Percentiles rank a stretch among this genome's conserved stretches.
Evolutionary conservation across 2,113 vertebrate species (phyloP).

Genomic region (Hippocampus mohnikei): DNA sequence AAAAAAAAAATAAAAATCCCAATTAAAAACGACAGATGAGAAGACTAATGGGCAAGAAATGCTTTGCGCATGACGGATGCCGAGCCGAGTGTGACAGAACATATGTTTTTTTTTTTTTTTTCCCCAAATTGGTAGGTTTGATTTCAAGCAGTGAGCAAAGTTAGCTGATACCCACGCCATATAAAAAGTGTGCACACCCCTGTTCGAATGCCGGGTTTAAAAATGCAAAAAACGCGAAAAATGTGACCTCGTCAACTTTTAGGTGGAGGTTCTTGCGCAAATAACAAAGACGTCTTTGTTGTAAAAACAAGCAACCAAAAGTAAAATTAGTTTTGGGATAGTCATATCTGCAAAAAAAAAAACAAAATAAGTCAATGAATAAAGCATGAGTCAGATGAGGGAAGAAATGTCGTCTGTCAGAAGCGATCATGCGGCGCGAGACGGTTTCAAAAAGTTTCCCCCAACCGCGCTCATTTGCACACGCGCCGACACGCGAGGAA

Average conservation of each 20-base stretch:
- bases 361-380: slow-evolving; percentile 18
- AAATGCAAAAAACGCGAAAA: no score
- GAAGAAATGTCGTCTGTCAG: not conserved
- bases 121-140: not conserved
- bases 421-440: not conserved
- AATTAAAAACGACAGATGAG: slow-evolving; percentile 39
- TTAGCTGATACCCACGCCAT: not conserved
- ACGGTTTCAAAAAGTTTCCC: not conserved
- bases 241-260: no score
- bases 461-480: slow-evolving; percentile 1
- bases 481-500: slow-evolving; percentile 1
- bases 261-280: no score
- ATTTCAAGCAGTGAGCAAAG: not conserved
- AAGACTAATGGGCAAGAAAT: slow-evolving; percentile 52
- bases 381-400: not conserved
- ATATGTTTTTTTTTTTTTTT: not conserved
- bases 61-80: slow-evolving; percentile 47
- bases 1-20: not conserved
- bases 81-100: slow-evolving; percentile 25
- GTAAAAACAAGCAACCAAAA: not conserved
- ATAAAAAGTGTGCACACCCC: not conserved
- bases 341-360: not conserved
- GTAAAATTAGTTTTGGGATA: not conserved
- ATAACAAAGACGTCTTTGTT: no score
- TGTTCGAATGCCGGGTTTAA: not conserved